Conservation (phyloP, 2,113 vertebrate genomes). For the Megaceryle torquata region DNA sequence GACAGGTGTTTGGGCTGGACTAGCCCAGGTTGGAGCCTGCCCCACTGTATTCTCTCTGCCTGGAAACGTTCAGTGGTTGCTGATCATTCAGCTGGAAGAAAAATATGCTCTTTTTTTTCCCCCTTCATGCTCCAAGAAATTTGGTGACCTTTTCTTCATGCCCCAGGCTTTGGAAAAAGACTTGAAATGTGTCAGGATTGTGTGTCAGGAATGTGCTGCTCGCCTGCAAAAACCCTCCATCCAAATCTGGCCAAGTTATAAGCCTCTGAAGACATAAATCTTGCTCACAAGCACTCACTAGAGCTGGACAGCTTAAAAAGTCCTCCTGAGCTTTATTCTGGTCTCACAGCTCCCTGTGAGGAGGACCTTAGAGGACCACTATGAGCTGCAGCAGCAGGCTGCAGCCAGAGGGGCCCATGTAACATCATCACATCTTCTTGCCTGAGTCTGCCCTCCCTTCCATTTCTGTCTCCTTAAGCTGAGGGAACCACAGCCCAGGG, state of each 20-base stretch:
- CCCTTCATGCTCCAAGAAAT: background rate
- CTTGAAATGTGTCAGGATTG: background rate
- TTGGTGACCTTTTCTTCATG: conserved; percentile 17
- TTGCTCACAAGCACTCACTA: background rate
- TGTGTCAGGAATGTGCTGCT: background rate
- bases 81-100: background rate
- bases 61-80: conserved; percentile 9
- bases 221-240: background rate
- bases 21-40: background rate
- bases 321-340: background rate
- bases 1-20: background rate
- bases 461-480: background rate
- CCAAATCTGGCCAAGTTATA: background rate
- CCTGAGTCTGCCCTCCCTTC: background rate
- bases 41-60: background rate
- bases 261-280: background rate
- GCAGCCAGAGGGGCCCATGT: background rate
- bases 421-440: background rate
- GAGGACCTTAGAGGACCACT: too few species aligned
- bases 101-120: background rate
- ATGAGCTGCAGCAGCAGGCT: background rate
- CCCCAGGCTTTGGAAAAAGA: background rate
- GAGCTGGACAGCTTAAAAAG: background rate
- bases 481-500: background rate
- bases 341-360: background rate